Evolutionary conservation across 1,140 invertebrate genomes (phyloP).

Genomic region (Platyscapa corneri): DNA sequence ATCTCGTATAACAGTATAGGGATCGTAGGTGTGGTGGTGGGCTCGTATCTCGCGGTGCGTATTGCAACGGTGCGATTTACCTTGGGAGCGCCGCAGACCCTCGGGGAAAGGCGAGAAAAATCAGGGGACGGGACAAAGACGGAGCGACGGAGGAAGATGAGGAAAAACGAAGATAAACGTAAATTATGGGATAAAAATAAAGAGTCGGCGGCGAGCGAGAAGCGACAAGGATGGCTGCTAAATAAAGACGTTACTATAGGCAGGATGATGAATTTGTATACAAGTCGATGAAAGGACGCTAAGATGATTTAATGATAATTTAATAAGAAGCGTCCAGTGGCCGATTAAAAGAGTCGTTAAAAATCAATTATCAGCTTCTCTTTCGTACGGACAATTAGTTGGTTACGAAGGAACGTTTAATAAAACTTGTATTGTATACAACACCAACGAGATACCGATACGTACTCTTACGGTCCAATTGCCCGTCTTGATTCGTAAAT

Average conservation of each 20-base stretch:
- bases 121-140: slow-evolving; percentile 36
- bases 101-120: slow-evolving; percentile 33
- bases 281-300: not conserved
- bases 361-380: not conserved
- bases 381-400: too few species aligned
- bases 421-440: too few species aligned
- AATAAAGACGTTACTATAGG: not conserved
- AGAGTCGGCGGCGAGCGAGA: not conserved
- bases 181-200: slow-evolving; percentile 46
- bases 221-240: not conserved
- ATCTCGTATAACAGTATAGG: not conserved
- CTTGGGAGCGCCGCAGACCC: slow-evolving; percentile 29
- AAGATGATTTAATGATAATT: slow-evolving; percentile 6
- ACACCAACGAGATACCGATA: too few species aligned
- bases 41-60: not conserved
- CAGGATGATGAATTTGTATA: not conserved
- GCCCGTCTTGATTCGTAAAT: too few species aligned
- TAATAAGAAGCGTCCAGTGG: not conserved
- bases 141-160: slow-evolving; percentile 15
- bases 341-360: not conserved
- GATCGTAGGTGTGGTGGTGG: not conserved
- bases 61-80: not conserved
- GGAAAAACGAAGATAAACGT: slow-evolving; percentile 43
- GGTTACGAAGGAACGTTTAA: too few species aligned
- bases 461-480: too few species aligned